Evolutionary conservation across 2,797 vertebrate species (phyloP).

Genomic region (Chlorospingus flavigularis): DNA sequence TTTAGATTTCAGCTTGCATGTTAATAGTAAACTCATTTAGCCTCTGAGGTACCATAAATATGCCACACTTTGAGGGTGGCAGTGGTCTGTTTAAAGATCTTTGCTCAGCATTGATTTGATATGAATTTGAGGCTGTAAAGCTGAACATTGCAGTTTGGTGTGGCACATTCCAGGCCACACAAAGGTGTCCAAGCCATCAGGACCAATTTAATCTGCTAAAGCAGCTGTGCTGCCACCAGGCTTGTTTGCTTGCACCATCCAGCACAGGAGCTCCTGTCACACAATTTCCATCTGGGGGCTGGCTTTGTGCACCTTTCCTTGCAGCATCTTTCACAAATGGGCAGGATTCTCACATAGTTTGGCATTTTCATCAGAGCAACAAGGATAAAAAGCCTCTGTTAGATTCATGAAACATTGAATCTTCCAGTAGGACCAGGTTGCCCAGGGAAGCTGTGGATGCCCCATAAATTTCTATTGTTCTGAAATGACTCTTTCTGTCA

Average conservation of each 20-base stretch:
- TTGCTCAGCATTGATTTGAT: neutral
- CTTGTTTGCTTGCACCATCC: neutral
- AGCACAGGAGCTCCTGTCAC: neutral
- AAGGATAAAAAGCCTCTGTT: neutral
- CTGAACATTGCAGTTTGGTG: neutral
- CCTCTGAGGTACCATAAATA: neutral
- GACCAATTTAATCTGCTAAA: neutral
- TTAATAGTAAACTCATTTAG: neutral
- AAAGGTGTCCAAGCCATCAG: neutral
- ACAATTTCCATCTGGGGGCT: fast-evolving
- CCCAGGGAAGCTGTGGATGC: neutral
- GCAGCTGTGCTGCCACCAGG: neutral
- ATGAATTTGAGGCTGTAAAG: neutral
- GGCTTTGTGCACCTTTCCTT: neutral
- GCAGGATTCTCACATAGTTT: neutral
- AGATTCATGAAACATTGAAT: neutral
- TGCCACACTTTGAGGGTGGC: neutral
- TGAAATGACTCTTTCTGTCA: neutral
- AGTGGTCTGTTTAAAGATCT: neutral
- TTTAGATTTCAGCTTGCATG: neutral
- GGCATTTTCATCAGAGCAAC: neutral
- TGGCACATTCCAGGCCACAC: neutral
- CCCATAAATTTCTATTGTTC: neutral
- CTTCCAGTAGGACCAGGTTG: neutral
- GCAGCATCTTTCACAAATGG: neutral